Evolutionary conservation across 2,797 vertebrate genomes (phyloP).

Genomic region (Catostomus latipinnis): DNA sequence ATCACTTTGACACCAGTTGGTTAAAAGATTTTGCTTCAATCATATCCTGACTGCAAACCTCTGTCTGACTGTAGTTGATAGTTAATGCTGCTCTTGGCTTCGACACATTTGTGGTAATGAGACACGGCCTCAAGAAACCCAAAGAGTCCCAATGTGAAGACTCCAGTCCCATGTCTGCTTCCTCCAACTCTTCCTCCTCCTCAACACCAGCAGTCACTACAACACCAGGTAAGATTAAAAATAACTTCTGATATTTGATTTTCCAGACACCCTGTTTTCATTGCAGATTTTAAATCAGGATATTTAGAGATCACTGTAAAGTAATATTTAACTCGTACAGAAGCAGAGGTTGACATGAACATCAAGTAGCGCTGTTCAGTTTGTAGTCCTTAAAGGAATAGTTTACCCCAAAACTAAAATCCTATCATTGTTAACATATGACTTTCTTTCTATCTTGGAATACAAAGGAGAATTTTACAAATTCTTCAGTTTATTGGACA

Average conservation of each 20-base stretch:
- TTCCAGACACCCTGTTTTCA: not conserved
- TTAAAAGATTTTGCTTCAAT: not conserved
- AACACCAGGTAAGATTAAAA: constrained; percentile 27
- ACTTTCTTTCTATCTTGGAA: no score
- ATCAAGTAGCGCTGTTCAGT: no score
- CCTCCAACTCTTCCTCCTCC: constrained; percentile 76
- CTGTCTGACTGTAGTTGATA: constrained; percentile 79
- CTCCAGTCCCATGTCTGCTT: constrained; percentile 72
- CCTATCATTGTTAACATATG: no score
- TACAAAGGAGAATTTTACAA: no score
- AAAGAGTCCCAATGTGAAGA: constrained; percentile 72
- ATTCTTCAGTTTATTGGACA: no score
- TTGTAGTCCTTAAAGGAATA: no score
- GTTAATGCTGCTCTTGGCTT: constrained; percentile 96
- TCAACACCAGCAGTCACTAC: constrained; percentile 65
- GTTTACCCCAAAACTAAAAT: no score
- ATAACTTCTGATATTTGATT: not conserved
- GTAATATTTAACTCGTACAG: no score
- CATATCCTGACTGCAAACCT: not conserved
- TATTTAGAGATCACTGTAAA: no score
- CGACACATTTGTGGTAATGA: constrained; percentile 99
- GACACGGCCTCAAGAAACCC: constrained; percentile 91
- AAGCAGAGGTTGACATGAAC: no score
- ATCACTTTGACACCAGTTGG: no score
- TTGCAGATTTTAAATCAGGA: no score